Base-by-base conservation (phyloP, 2,888 invertebrate species). In the Sminthurides aquaticus region DNA sequence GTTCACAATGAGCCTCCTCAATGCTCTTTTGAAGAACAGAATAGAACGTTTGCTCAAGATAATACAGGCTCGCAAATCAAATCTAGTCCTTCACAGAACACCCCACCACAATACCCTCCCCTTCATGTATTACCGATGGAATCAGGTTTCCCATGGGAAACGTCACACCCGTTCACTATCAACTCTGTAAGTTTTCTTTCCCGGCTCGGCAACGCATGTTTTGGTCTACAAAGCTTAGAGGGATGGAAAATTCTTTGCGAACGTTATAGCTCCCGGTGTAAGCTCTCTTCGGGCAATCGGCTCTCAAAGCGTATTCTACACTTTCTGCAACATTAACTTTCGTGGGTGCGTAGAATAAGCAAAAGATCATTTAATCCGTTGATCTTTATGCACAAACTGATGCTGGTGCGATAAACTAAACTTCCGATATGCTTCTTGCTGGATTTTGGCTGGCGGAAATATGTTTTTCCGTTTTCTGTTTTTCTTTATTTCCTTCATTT, bases 91-190 rank as follows among this genome's bases (percentile, higher is more conserved):
- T 5, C 52, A 8, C 52, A 8, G 5, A 5, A 34, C 8, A 15
- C 43, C 43, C 43, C 43, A 34, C 43, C 43, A 34, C 52, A 52
- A 22, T 52, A 18, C 52, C 52, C 52, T 52, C 52, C 52, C 52
- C 52, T 52, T 18, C 15, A 52, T 20, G 52, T 52, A 52, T 15
- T 52, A 20, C 52, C 52, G 22, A 22, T 22, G 52, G 52, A 15
- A 52, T 20, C 52, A 52, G 52, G 52, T 15, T 52, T 52, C 20
- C 22, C 52, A 20, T 52, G 52, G 52, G 52, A 52, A 15, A 5
- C 52, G 20, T 5, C 52, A 18, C 18, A 52, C 43, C 5, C 43
- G 43, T 11, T 34, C 43, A 34, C 8, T 15, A 52, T 52, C 5
- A 15, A 52, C 15, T 20, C 52, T 20, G 52, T 52, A 52, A 52